Conservation (phyloP, 2,113 vertebrate genomes). For the Edolisoma coerulescens region DNA sequence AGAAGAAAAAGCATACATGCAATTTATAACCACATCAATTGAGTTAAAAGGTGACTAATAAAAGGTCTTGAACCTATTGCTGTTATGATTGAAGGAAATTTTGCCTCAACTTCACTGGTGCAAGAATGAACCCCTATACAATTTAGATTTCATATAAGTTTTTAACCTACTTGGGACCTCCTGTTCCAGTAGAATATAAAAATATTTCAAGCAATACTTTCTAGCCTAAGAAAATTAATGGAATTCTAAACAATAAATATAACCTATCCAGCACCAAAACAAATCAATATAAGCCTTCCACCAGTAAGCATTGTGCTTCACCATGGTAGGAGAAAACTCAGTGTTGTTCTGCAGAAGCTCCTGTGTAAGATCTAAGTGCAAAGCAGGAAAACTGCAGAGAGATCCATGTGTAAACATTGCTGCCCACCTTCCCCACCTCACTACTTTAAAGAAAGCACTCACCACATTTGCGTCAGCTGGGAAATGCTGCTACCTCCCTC, state of each 20-base stretch:
- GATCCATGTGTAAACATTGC: not conserved
- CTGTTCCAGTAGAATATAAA: not conserved
- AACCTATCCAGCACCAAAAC: not conserved
- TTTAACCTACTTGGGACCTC: not conserved
- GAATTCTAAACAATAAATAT: not conserved
- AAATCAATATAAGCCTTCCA: not conserved
- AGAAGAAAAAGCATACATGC: constrained; percentile 34
- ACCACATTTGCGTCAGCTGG: not conserved
- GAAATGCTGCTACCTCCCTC: not conserved
- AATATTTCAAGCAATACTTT: not conserved
- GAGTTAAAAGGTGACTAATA: constrained; percentile 60
- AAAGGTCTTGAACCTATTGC: constrained; percentile 35
- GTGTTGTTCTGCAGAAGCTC: not conserved
- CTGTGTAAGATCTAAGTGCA: not conserved
- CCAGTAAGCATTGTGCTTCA: not conserved
- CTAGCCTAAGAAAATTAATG: not conserved
- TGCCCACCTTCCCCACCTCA: not conserved
- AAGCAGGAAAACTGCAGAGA: not conserved
- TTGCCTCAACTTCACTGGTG: not conserved
- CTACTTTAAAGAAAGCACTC: not conserved
- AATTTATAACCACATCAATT: constrained; percentile 60
- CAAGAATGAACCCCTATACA: not conserved
- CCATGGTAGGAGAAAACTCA: not conserved
- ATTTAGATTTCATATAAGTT: not conserved
- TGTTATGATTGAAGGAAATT: constrained; percentile 30